These are phyloP conservation scores for Zaprionus ornatus DNA, from an alignment of 1,140 invertebrate species.

Conservation along the genomic window DNA sequence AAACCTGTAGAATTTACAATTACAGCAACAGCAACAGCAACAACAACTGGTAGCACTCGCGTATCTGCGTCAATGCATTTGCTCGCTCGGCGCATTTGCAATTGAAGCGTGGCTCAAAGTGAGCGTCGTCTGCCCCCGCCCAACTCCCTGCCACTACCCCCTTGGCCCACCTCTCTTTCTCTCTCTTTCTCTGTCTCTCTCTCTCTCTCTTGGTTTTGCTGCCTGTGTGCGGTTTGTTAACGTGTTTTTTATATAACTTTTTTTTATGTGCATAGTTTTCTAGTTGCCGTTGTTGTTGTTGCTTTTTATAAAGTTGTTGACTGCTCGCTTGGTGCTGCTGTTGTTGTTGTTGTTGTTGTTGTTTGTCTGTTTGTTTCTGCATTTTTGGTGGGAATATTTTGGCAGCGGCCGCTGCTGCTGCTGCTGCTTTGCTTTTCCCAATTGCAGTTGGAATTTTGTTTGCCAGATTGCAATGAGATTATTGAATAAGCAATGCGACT, in stretches of 20 bases:
- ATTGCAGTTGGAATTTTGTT: constrained; percentile 61
- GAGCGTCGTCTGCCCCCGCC: constrained; percentile 35
- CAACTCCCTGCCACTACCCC: neutral
- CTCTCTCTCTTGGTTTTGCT: neutral
- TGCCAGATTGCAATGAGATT: constrained; percentile 20
- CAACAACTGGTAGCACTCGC: constrained; percentile 46
- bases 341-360: constrained; percentile 33
- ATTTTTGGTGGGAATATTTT: constrained; percentile 74
- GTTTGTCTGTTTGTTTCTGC: constrained; percentile 53
- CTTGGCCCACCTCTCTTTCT: neutral
- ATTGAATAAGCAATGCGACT: constrained; percentile 39
- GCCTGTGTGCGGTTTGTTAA: constrained; percentile 43
- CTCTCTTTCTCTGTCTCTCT: constrained; percentile 2
- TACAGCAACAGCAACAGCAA: constrained; percentile 61
- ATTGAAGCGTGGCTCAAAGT: constrained; percentile 80
- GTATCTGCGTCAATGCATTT: constrained; percentile 73
- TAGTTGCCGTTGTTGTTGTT: constrained; percentile 39
- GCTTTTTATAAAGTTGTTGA: constrained; percentile 40
- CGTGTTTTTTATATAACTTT: constrained; percentile 81
- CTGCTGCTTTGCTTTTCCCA: constrained; percentile 9
- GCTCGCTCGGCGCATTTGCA: constrained; percentile 71
- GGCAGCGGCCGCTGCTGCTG: constrained; percentile 41
- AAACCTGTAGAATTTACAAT: constrained; percentile 81
- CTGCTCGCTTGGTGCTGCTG: constrained; percentile 20
- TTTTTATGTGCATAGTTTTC: constrained; percentile 70